A percentile compares a stretch with the other conserved stretches of the same genome.
Evolutionary conservation across 2,888 invertebrate species (phyloP).

Genomic region (Ceramica pisi): DNA sequence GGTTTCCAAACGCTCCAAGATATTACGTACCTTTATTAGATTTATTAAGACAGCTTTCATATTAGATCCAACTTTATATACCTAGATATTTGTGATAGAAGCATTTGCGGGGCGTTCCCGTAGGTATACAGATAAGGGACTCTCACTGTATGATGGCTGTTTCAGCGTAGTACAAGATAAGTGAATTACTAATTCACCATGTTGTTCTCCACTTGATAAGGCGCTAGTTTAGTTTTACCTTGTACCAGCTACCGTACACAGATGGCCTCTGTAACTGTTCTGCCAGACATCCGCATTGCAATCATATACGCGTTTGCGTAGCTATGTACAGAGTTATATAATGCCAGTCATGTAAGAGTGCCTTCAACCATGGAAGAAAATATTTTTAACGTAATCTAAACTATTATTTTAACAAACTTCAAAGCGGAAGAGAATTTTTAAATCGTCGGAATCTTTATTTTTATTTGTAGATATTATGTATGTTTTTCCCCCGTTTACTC

Average conservation of each 20-base stretch:
- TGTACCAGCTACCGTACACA: slow-evolving; percentile 5
- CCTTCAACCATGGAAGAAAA: background rate
- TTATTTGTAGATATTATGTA: too few species aligned
- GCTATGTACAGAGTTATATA: background rate
- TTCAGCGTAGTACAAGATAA: background rate
- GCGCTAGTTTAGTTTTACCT: background rate
- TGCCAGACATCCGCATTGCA: background rate
- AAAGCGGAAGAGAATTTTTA: too few species aligned
- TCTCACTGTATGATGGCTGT: background rate
- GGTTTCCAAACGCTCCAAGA: background rate
- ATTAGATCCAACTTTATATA: too few species aligned
- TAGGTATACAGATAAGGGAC: background rate
- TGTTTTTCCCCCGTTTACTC: too few species aligned
- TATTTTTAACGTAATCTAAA: too few species aligned
- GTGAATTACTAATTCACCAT: slow-evolving; percentile 1
- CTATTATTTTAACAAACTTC: too few species aligned
- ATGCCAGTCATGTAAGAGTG: background rate
- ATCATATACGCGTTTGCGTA: background rate
- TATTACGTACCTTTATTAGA: too few species aligned
- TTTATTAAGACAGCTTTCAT: too few species aligned
- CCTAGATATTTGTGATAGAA: too few species aligned
- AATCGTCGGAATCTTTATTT: too few species aligned
- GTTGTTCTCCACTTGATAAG: background rate
- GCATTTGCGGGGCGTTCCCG: background rate
- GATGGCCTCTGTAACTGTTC: slow-evolving; percentile 9